Evolutionary conservation across 2,888 invertebrate species (phyloP).

Genomic region (Leucophenga maculata): DNA sequence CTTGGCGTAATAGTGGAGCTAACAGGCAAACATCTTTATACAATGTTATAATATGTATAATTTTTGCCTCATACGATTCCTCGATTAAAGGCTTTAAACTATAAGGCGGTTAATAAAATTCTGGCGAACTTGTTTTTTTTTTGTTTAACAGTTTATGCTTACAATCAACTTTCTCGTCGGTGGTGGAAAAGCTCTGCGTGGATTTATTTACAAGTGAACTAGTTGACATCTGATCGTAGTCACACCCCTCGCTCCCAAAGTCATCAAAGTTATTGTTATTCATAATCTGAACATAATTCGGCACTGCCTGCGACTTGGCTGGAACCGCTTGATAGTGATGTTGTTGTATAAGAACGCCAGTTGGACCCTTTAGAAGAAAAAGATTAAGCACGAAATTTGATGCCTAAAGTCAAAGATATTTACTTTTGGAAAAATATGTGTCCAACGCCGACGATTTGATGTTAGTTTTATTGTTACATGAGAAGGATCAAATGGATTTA

Average conservation of each 20-base stretch:
- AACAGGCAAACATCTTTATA: too few species aligned
- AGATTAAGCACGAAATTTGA: conserved; percentile 1
- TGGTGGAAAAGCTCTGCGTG: conserved; percentile 45
- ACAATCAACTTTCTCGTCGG: conserved; percentile 63
- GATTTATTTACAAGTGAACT: conserved; percentile 65
- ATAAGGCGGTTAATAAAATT: too few species aligned
- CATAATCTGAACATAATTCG: conserved; percentile 56
- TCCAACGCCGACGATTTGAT: conserved; percentile 96
- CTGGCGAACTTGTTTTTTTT: too few species aligned
- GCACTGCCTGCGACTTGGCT: conserved; percentile 51
- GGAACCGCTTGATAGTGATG: conserved; percentile 93
- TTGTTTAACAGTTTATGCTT: conserved; percentile 26
- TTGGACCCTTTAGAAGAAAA: conserved; percentile 78
- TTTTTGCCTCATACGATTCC: too few species aligned
- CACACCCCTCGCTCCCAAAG: conserved; percentile 53
- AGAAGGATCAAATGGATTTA: conserved; percentile 98
- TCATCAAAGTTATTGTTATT: conserved; percentile 54
- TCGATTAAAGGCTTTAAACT: too few species aligned
- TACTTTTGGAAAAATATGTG: conserved; percentile 94
- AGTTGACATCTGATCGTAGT: conserved; percentile 68
- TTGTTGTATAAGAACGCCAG: conserved; percentile 91
- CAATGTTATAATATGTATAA: too few species aligned
- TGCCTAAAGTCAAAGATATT: not conserved
- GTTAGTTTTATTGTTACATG: conserved; percentile 96
- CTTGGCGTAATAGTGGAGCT: too few species aligned